Base-by-base conservation (phyloP, 37 sponge, comb jelly and placozoan species). In the Haliclona indistincta region DNA sequence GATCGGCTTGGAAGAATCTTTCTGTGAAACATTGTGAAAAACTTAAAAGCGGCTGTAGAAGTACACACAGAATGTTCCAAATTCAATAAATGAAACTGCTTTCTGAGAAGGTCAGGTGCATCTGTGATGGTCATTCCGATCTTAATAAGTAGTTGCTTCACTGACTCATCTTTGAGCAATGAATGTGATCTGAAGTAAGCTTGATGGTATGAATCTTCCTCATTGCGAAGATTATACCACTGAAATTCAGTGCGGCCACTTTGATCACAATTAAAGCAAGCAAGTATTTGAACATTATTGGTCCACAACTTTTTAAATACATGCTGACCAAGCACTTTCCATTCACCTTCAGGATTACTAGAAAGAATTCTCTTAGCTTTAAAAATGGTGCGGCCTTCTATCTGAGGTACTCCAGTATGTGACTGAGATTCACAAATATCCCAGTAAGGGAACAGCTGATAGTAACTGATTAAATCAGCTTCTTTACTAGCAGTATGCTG, bases 61-160 rank as follows among this genome's bases (percentile, higher is more conserved):
- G 19, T 22, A 61, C 68, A 68, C 3, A 43, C n/a, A n/a, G 71
- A 56, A 1, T 3, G 36, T 43, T 40, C 33, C 23, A 77, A 32
- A 25, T 25, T 56, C n/a, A n/a, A n/a, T n/a, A n/a, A n/a, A 36
- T 76, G 68, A 40, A 87, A 63, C 29, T 71, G 56, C 1, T 51
- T 58, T 38, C 11, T 44, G 2, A 87, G 32, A 22, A 26, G 34
- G 4, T 28, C 19, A 37, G 81, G 69, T 34, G 81, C 82, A 43
- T 43, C 47, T 22, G 77, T 76, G 0, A 87, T 68, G 28, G 74
- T 75, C 81, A 87, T 87, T 25, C 72, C 65, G 19, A 87, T 56
- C 2, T 8, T 38, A 62, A 69, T 76, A 15, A 81, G 42, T n/a
- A 80, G 45, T 19, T 2, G 40, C 13, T 30, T 19, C 25, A 56